phyloP scores from a whole-genome alignment of 2,113 vertebrate species.

The Alosa alosa region DNA sequence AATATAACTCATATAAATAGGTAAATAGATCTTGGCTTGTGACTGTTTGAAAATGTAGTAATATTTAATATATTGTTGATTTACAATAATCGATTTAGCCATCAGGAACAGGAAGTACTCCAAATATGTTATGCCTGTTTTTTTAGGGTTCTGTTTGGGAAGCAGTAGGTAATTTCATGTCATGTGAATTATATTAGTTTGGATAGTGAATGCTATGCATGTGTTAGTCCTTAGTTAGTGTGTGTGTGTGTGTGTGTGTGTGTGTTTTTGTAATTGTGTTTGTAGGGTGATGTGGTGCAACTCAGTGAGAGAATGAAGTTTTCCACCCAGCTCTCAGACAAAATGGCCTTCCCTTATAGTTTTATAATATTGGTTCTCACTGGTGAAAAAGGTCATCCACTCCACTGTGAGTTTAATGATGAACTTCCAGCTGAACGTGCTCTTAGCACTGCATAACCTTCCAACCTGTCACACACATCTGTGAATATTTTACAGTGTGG shows the following conservation, averaged over 20 bases:
- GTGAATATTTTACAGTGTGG: not conserved
- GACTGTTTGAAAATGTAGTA: not conserved
- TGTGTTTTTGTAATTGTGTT: not conserved
- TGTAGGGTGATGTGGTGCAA: not conserved
- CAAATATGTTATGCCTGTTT: too few species aligned
- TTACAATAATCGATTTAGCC: too few species aligned
- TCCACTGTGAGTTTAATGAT: not conserved
- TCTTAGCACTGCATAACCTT: not conserved
- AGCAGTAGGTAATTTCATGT: too few species aligned
- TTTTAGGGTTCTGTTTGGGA: too few species aligned
- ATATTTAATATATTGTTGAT: too few species aligned
- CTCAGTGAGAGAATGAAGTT: not conserved
- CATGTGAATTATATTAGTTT: not conserved
- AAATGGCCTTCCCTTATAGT: not conserved
- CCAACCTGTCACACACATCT: not conserved
- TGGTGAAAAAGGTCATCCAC: not conserved
- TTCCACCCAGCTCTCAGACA: not conserved
- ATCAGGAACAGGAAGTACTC: too few species aligned
- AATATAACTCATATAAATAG: not conserved
- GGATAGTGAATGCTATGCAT: not conserved
- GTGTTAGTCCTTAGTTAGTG: not conserved
- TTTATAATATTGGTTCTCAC: not conserved
- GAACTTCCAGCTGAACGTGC: not conserved
- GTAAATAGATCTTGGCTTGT: not conserved
- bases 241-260: not conserved